phyloP scores from a whole-genome alignment of 2,113 vertebrate genomes.

The Ia io region DNA sequence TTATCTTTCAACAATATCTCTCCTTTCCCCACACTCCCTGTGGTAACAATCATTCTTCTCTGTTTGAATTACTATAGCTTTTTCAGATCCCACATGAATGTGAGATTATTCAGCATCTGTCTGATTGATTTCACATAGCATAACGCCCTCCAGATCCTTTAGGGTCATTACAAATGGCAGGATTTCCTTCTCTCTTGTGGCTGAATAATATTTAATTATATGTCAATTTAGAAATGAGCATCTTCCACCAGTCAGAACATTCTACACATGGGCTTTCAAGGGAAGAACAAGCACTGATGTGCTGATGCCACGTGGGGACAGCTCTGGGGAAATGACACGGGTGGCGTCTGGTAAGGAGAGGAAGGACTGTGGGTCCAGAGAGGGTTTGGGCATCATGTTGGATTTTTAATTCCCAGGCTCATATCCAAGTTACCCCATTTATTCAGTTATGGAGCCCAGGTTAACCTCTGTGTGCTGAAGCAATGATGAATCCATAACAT shows the following conservation, averaged over 20 bases:
- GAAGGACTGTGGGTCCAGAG: not conserved
- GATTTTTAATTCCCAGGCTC: not conserved
- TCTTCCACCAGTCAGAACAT: too few relatives aligned
- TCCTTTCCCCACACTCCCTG: not conserved
- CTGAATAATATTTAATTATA: too few relatives aligned
- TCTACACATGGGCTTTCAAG: not conserved
- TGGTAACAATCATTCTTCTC: not conserved
- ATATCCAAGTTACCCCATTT: not conserved
- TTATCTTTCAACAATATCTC: not conserved
- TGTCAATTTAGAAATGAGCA: too few relatives aligned
- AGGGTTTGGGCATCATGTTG: not conserved
- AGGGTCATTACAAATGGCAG: not conserved
- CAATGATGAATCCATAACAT: not conserved
- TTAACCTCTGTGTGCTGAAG: not conserved
- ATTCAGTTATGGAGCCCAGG: not conserved
- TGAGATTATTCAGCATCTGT: too few relatives aligned
- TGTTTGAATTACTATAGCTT: not conserved
- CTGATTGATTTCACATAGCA: too few relatives aligned
- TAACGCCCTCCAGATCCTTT: not conserved
- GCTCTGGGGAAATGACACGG: not conserved
- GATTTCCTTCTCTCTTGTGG: not conserved
- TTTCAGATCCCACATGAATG: not conserved
- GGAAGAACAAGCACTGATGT: not conserved
- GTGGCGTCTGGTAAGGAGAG: not conserved
- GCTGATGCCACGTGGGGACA: not conserved